Base-by-base conservation (phyloP, 2,888 invertebrate species). In the Lapara coniferarum region DNA sequence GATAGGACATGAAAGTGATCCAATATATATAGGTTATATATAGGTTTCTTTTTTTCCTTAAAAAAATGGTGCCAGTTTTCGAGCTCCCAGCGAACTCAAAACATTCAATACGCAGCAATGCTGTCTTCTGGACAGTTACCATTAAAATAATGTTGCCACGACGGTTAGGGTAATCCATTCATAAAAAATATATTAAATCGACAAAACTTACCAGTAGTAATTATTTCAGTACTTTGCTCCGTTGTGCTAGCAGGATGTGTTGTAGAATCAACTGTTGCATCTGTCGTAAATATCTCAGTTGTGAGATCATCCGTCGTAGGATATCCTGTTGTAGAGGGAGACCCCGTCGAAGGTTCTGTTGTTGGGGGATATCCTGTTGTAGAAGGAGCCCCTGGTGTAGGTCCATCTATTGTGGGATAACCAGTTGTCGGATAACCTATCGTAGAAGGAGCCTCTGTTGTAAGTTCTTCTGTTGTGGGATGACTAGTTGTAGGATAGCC, bases 391-490 rank as follows among this genome's bases (percentile, higher is more conserved):
- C 14, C 14, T n/a, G 52, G 2, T n/a, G n/a, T 37, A 2, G 57
- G 16, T 19, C 4, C 19, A 2, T 30, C 57, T 5, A 30, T 57
- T 13, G 30, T 57, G 2, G 57, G 19, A 12, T 57, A 10, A 12
- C 13, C 25, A 0, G 57, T 57, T 51, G 68, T 68, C 0, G 49
- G 52, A 52, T 58, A 52, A 14, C 59, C 37, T 0, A 44, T 44
- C 1, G 55, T 25, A n/a, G 66, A 53, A 12, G 37, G n/a, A 66
- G 52, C 52, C 14, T 53, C 66, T 7, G 52, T 57, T 2, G n/a
- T 25, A 5, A 14, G 0, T 14, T 46, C 67, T 25, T 67, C 46
- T 46, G 56, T 67, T 19, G 67, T 67, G 16, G 57, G 56, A 8
- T 12, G n/a, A 12, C 25, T 37, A 4, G 57, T 57, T 8, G 57